Percentiles rank a stretch among this genome's conserved stretches.
Conservation (phyloP, 2,113 vertebrate species). For the Catharus minimus region DNA sequence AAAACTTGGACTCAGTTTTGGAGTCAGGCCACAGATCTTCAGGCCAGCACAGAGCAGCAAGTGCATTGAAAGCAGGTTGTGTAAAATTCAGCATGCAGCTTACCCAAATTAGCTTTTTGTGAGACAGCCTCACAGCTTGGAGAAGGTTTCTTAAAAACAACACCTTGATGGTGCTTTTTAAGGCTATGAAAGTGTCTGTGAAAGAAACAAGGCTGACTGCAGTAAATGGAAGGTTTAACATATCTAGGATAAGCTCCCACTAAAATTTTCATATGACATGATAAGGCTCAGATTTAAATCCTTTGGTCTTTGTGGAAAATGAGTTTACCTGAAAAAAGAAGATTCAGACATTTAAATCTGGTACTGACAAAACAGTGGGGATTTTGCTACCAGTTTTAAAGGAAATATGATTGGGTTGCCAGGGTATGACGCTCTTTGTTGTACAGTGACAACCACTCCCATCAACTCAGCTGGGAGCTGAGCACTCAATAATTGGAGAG, state of each 20-base stretch:
- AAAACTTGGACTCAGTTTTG: constrained; percentile 25
- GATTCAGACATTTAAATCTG: neutral
- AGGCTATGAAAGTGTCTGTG: neutral
- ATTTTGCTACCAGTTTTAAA: neutral
- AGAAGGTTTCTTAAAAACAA: constrained; percentile 7
- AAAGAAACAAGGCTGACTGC: neutral
- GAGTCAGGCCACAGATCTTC: neutral
- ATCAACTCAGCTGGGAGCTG: neutral
- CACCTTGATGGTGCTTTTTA: neutral
- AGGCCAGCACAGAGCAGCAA: neutral
- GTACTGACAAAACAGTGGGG: neutral
- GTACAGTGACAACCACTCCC: neutral
- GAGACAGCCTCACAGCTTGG: neutral
- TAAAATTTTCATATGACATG: neutral
- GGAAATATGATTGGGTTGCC: neutral
- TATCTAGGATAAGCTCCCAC: neutral
- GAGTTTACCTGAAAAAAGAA: neutral
- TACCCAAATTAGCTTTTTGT: neutral
- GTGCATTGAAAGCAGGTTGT: neutral
- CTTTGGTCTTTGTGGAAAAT: neutral
- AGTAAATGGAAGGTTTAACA: neutral
- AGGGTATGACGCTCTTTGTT: neutral
- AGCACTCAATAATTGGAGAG: neutral
- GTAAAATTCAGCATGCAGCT: neutral
- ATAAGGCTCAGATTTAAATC: constrained; percentile 2